Base-by-base conservation (phyloP, 2,888 invertebrate genomes). In the Nyleta sp. region DNA sequence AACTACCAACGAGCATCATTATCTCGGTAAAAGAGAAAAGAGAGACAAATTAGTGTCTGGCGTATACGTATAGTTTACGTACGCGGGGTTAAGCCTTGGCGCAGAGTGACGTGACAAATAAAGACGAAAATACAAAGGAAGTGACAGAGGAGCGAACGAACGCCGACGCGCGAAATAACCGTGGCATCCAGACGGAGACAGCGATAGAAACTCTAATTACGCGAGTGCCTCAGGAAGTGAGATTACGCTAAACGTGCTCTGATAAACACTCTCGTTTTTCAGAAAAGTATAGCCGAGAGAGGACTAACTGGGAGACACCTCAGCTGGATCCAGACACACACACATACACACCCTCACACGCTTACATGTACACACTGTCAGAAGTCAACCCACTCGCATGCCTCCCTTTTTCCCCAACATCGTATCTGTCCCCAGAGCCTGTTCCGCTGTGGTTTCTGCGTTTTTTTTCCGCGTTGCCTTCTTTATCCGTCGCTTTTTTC, bases 201-300 rank as follows among this genome's bases (percentile, higher is more conserved):
- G 24, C 52, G 70, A 57, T 52, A 62, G 24, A 60, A 70, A 77
- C 62, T 74, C 83, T 87, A 87, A 87, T 87, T 87, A 87, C 85
- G 81, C 82, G 81, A 87, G 84, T 84, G 85, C 86, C 85, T 84
- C 83, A 74, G 84, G 84, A 84, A 82, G 82, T 79, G 84, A 84
- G 86, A 87, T 88, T 87, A 87, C 86, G 85, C 83, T 87, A 86
- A 88, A 88, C 84, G 86, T 83, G 84, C 82, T 71, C 84, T 84
- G 87, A 88, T 87, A 88, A 88, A 87, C 88, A 87, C 85, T 84
- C 83, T 84, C 83, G 84, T 85, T 87, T 87, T 85, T 84, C 84
- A 84, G 81, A 70, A 70, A 73, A 81, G 80, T 48, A 52, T 50
- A 44, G 72, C 18, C 40, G 68, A 76, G 31, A 48, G 65, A 35